phyloP scores from a whole-genome alignment of 2,113 vertebrate species.

The Abramis brama region DNA sequence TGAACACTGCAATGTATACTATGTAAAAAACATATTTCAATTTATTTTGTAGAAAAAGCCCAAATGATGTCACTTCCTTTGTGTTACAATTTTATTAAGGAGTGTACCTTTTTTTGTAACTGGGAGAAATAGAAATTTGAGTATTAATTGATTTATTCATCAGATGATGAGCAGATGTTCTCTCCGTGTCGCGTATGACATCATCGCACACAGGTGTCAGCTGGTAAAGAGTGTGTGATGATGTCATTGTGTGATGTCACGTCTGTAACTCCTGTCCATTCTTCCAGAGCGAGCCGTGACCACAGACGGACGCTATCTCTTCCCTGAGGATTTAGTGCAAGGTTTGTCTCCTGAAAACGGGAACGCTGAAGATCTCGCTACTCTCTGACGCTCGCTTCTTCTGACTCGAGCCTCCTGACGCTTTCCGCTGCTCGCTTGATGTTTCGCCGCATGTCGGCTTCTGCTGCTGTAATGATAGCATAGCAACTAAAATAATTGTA shows the following conservation, averaged over 20 bases:
- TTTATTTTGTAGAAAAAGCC: background rate
- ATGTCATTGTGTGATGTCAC: background rate
- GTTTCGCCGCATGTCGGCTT: too few relatives aligned
- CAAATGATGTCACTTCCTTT: background rate
- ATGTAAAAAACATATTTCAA: too few relatives aligned
- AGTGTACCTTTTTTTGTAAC: background rate
- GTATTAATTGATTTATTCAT: background rate
- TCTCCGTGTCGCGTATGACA: background rate
- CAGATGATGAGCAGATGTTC: too few relatives aligned
- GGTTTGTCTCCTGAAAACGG: slow-evolving; percentile 70
- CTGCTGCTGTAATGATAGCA: too few relatives aligned
- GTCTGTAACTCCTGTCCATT: slow-evolving; percentile 67
- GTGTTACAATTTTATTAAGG: background rate
- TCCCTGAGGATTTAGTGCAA: slow-evolving; percentile 86
- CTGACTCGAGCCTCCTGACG: background rate
- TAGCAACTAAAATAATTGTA: too few relatives aligned
- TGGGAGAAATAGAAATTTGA: background rate
- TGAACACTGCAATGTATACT: too few relatives aligned
- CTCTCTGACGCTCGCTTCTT: background rate
- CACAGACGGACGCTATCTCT: slow-evolving; percentile 89
- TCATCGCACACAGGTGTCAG: background rate
- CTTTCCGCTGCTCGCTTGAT: background rate
- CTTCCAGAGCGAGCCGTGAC: slow-evolving; percentile 90
- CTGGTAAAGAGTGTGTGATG: background rate
- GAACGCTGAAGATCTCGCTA: background rate